phyloP scores from a whole-genome alignment of 23 tunicate genomes.

The Trididemnum miniatum region DNA sequence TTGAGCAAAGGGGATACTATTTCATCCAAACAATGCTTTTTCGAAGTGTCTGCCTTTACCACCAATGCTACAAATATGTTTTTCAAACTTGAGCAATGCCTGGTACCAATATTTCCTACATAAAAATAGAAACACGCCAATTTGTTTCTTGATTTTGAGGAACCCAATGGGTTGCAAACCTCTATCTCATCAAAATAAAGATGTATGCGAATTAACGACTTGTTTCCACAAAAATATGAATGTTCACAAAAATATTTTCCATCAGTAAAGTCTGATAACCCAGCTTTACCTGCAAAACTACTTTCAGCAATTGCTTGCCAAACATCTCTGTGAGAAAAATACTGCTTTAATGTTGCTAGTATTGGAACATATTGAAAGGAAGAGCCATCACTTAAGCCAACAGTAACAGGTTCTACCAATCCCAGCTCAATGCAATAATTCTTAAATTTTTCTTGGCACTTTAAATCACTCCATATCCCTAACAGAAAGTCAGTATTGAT shows the following conservation, averaged over 20 bases:
- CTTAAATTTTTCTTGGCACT: too few species aligned
- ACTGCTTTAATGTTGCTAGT: too few species aligned
- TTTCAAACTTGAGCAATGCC: conserved; percentile 1
- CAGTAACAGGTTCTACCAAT: too few species aligned
- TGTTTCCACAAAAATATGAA: conserved; percentile 23
- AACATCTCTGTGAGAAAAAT: too few species aligned
- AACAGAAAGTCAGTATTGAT: too few species aligned
- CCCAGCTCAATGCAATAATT: too few species aligned
- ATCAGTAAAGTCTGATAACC: conserved; percentile 9
- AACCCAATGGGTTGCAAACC: conserved; percentile 41
- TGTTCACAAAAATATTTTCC: conserved; percentile 30
- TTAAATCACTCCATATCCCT: too few species aligned
- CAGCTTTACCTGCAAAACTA: too few species aligned
- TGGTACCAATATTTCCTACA: conserved; percentile 46
- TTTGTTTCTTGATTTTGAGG: conserved; percentile 34
- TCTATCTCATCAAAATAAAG: conserved; percentile 48
- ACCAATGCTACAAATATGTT: conserved; percentile 31
- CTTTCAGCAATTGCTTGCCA: too few species aligned
- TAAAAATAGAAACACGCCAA: conserved; percentile 30
- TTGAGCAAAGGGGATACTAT: conserved; percentile 16
- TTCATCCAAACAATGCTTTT: conserved; percentile 4
- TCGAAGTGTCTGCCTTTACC: not conserved
- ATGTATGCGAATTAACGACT: conserved; percentile 5
- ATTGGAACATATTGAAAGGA: too few species aligned
- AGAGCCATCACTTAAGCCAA: too few species aligned